Base-by-base conservation (phyloP, 2,888 invertebrate genomes). In the Horisme vitalbata region DNA sequence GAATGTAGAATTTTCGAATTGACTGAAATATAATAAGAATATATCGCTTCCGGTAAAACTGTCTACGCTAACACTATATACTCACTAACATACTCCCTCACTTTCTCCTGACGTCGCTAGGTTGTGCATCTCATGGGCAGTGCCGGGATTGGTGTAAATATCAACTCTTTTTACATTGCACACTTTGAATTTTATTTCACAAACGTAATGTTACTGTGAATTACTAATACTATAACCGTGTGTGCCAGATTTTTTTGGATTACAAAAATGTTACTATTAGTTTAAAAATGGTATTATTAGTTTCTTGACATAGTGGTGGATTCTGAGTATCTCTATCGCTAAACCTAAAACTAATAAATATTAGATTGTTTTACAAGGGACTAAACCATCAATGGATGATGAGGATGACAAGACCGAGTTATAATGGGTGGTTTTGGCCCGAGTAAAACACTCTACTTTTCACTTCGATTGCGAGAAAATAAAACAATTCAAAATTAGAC, bases 71-170 rank as follows among this genome's bases (percentile, higher is more conserved):
- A 52, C 54, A 58, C 54, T 48, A 46, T 45, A 44, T 31, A 49
- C 55, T 79, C 82, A 84, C 83, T 87, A 84, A 87, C 80, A 75
- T 70, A 59, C 73, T 60, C 67, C 75, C 70, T 79, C 83, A 84
- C 85, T 85, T 83, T 37, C 32, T 47, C 20, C 75, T 82, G 69
- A 75, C 72, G 68, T 74, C 75, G 86, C 90, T 93, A 96, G 96
- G 95, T 95, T 90, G 95, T 96, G 95, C 96, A 95, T 93, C 94
- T 95, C 82, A 95, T 96, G 96, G 95, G 95, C 92, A 94, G 95
- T 92, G 93, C 94, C 90, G 95, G 95, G 93, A 92, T 93, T 91
- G 94, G 94, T 93, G 95, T 95, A 95, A 95, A 94, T 95, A 95
- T 94, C 70, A 71, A 62, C 62, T 75, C 65, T 82, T 83, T 78